Conservation (phyloP, 2,113 vertebrate genomes). For the Centropristis striata region DNA sequence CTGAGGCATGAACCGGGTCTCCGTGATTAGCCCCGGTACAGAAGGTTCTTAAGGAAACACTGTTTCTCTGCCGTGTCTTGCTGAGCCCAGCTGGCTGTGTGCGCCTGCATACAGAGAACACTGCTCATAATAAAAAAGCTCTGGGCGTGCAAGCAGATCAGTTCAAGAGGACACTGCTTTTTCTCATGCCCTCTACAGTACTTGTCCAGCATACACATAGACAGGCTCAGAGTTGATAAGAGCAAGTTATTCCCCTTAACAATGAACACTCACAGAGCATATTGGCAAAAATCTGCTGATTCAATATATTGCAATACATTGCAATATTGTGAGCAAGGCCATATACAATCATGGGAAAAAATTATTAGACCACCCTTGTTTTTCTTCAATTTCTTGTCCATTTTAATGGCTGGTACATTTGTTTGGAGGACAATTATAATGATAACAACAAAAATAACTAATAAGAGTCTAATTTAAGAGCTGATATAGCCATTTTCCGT, state of each 20-base stretch:
- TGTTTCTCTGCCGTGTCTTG: not conserved
- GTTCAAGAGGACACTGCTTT: slow-evolving; percentile 26
- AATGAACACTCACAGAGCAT: not conserved
- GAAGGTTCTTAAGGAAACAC: slow-evolving; percentile 1
- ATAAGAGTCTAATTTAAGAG: too few relatives aligned
- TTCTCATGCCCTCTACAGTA: slow-evolving; percentile 30
- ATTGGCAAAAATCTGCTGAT: too few relatives aligned
- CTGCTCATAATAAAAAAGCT: slow-evolving; percentile 33
- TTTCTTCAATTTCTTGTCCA: too few relatives aligned
- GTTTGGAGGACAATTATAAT: too few relatives aligned
- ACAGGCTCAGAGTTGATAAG: not conserved
- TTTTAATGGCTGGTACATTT: too few relatives aligned
- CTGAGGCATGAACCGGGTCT: slow-evolving; percentile 10
- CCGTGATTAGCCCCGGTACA: slow-evolving; percentile 1
- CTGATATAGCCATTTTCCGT: too few relatives aligned
- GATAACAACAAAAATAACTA: too few relatives aligned
- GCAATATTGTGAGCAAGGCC: too few relatives aligned
- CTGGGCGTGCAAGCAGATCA: not conserved
- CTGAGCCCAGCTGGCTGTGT: not conserved
- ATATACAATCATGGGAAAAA: too few relatives aligned
- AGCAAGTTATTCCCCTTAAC: not conserved
- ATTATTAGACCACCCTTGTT: too few relatives aligned
- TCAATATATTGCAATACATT: too few relatives aligned
- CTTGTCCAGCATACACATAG: not conserved
- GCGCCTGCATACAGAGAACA: slow-evolving; percentile 1